Percentiles rank a stretch among this genome's conserved stretches.
These are phyloP conservation scores for Gambelia wislizenii DNA, from an alignment of 2,797 vertebrate genomes.

Conservation along the genomic window DNA sequence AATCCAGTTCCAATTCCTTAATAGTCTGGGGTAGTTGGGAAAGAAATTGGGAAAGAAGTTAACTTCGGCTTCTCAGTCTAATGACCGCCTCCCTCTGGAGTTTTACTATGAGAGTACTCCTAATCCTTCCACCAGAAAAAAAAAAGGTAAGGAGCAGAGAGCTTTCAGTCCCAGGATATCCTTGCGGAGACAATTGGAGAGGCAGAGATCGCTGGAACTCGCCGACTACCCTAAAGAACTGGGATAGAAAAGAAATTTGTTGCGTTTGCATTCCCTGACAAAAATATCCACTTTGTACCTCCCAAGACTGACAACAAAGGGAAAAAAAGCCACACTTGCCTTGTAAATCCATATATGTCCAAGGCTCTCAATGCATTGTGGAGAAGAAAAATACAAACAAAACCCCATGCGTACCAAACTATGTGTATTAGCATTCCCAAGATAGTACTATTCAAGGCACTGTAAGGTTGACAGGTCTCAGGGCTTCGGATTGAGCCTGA, in stretches of 20 bases:
- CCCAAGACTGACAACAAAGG: neutral
- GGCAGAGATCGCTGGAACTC: neutral
- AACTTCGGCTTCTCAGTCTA: neutral
- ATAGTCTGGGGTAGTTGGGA: slow-evolving; percentile 33
- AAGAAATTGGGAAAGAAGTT: slow-evolving; percentile 27
- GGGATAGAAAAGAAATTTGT: neutral
- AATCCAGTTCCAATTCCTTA: slow-evolving; percentile 58
- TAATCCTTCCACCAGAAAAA: too few species aligned
- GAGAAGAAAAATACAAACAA: too few species aligned
- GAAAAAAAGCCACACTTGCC: neutral
- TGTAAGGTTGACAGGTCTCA: too few species aligned
- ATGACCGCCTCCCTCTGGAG: neutral
- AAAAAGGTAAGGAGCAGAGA: too few species aligned
- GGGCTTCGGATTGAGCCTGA: too few species aligned
- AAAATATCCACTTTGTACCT: too few species aligned
- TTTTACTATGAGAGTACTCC: neutral
- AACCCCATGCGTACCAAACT: too few species aligned
- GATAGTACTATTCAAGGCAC: too few species aligned
- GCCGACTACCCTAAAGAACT: neutral
- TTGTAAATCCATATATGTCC: neutral
- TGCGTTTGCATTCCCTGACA: neutral
- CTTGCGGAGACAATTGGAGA: neutral
- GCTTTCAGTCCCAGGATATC: accelerated
- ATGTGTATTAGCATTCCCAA: too few species aligned
- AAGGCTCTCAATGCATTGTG: neutral